Evolutionary conservation across 2,113 vertebrate species (phyloP).

Genomic region (Vombatus ursinus): DNA sequence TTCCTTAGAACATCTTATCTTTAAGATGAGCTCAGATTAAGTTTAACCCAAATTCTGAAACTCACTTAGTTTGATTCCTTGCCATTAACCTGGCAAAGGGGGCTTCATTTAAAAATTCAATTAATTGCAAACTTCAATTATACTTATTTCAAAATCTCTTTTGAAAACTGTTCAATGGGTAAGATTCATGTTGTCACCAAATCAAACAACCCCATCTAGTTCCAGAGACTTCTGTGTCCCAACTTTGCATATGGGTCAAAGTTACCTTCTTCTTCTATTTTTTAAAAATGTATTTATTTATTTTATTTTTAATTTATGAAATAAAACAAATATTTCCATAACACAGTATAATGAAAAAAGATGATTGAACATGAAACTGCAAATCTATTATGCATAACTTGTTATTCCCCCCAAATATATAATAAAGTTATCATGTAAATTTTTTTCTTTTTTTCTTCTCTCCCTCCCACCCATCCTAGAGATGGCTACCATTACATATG

Average conservation of each 20-base stretch:
- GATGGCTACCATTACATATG: neutral
- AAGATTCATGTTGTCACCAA: slow-evolving; percentile 59
- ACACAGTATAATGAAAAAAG: neutral
- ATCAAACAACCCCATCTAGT: slow-evolving; percentile 64
- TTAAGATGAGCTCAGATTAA: neutral
- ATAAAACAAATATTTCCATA: neutral
- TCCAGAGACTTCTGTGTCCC: slow-evolving; percentile 67
- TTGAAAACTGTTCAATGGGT: slow-evolving; percentile 73
- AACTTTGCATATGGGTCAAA: neutral
- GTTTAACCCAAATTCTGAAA: neutral
- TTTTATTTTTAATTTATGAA: no score
- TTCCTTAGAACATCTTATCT: neutral
- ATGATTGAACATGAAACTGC: neutral
- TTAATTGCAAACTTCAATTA: slow-evolving; percentile 70
- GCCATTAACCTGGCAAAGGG: slow-evolving; percentile 46
- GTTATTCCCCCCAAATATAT: neutral
- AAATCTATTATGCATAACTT: neutral
- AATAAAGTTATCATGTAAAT: neutral
- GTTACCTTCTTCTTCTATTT: slow-evolving; percentile 48
- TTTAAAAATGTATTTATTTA: neutral
- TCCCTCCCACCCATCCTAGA: neutral
- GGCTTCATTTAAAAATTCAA: slow-evolving; percentile 71
- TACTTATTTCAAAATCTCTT: slow-evolving; percentile 68
- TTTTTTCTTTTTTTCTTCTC: neutral
- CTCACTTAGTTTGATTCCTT: slow-evolving; percentile 54